phyloP scores from a whole-genome alignment of 2,888 invertebrate species.

The Eubasilissa splendida region DNA sequence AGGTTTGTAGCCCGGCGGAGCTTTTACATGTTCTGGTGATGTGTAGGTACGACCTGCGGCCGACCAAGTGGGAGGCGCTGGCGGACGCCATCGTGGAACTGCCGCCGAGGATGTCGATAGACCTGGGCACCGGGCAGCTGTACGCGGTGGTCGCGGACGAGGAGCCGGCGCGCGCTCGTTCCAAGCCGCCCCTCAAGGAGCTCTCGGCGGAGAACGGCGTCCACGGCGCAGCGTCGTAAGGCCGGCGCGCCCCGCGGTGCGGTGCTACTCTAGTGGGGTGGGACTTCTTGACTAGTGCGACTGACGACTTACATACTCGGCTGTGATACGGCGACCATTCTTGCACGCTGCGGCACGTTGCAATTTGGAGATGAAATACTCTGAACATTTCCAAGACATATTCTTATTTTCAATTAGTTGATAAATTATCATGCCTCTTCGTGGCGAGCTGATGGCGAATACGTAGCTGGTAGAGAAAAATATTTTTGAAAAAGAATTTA shows the following conservation, averaged over 20 bases:
- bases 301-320: too few relatives aligned
- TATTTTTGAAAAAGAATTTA: too few relatives aligned
- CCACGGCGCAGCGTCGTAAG: conserved; percentile 1
- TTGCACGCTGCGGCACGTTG: too few relatives aligned
- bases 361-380: too few relatives aligned
- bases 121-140: conserved; percentile 70
- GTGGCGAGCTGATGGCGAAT: too few relatives aligned
- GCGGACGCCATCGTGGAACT: conserved; percentile 75
- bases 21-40: conserved; percentile 39
- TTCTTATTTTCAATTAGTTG: too few relatives aligned
- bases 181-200: conserved; percentile 36
- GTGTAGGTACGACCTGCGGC: conserved; percentile 61
- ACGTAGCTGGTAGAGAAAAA: too few relatives aligned
- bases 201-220: neutral
- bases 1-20: conserved; percentile 12
- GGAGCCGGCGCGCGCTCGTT: conserved; percentile 22
- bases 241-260: neutral
- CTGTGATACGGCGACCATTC: too few relatives aligned
- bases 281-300: too few relatives aligned
- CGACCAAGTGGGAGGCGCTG: conserved; percentile 76
- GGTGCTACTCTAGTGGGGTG: neutral
- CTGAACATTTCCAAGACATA: too few relatives aligned
- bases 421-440: too few relatives aligned
- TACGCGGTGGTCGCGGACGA: conserved; percentile 58
- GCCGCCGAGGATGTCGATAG: conserved; percentile 70